Evolutionary conservation across 2,888 invertebrate genomes (phyloP).

Genomic region (Troides oblongomaculatus): DNA sequence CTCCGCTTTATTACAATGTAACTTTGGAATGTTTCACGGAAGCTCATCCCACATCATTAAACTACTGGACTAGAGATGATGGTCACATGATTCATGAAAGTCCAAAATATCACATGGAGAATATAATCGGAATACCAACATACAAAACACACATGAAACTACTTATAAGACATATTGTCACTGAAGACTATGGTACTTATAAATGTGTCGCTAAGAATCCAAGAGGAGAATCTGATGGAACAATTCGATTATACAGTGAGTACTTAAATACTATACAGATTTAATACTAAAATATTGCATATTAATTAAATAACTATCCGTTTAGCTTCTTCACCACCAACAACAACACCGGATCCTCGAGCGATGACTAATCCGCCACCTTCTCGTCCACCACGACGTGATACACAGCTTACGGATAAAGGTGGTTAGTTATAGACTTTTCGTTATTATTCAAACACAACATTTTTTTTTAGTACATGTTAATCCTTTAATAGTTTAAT

Average conservation of each 20-base stretch:
- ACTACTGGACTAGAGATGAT: conserved; percentile 93
- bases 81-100: conserved; percentile 94
- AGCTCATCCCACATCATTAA: conserved; percentile 93
- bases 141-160: conserved; percentile 95
- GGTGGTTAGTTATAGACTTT: conserved; percentile 44
- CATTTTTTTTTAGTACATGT: too few species aligned
- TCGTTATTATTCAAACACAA: neutral
- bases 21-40: conserved; percentile 94
- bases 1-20: conserved; percentile 89
- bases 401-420: conserved; percentile 69
- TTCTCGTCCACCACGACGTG: conserved; percentile 68
- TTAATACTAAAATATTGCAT: neutral
- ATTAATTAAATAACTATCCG: conserved; percentile 17
- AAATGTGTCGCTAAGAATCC: conserved; percentile 95
- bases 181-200: conserved; percentile 91
- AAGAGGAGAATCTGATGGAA: conserved; percentile 93
- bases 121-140: conserved; percentile 83
- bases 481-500: too few species aligned
- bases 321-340: conserved; percentile 88
- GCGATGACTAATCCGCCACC: conserved; percentile 76
- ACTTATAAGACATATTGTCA: conserved; percentile 87
- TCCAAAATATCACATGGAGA: conserved; percentile 88
- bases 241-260: conserved; percentile 93
- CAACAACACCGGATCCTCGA: conserved; percentile 87
- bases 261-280: conserved; percentile 38